These are phyloP conservation scores for Zaprionus africanus DNA, from an alignment of 1,140 invertebrate species.

Conservation along the genomic window DNA sequence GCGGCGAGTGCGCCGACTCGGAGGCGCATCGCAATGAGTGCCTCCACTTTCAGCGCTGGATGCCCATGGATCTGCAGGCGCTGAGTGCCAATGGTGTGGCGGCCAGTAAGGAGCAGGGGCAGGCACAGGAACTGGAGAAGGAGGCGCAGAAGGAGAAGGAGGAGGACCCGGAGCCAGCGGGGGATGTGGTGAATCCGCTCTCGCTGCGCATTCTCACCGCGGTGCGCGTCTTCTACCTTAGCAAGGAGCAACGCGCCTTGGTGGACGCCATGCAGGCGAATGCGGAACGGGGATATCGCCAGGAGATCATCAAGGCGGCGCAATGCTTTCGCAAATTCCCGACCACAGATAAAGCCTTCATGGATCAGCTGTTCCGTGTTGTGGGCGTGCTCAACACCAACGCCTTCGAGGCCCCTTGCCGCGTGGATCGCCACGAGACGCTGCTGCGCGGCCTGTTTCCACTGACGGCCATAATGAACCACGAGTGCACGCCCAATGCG, in stretches of 20 bases:
- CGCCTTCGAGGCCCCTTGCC: slow-evolving; percentile 88
- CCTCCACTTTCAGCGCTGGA: slow-evolving; percentile 85
- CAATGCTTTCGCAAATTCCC: slow-evolving; percentile 86
- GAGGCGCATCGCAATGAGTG: slow-evolving; percentile 87
- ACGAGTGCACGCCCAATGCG: slow-evolving; percentile 91
- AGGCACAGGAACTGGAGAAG: not conserved
- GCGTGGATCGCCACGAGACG: slow-evolving; percentile 84
- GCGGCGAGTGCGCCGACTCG: slow-evolving; percentile 86
- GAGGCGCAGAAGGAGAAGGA: not conserved
- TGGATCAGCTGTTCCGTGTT: slow-evolving; percentile 77
- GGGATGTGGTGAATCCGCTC: slow-evolving; percentile 84
- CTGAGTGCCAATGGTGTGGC: slow-evolving; percentile 1
- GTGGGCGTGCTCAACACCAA: slow-evolving; percentile 90
- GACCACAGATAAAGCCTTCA: slow-evolving; percentile 84
- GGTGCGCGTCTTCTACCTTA: slow-evolving; percentile 86
- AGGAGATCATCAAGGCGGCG: slow-evolving; percentile 87
- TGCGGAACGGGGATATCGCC: slow-evolving; percentile 85
- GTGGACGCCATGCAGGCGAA: slow-evolving; percentile 86
- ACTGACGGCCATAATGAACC: slow-evolving; percentile 90
- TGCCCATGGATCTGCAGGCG: slow-evolving; percentile 83
- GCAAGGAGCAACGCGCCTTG: slow-evolving; percentile 85
- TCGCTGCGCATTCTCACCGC: slow-evolving; percentile 86
- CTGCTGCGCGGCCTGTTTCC: slow-evolving; percentile 90
- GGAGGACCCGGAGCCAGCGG: not conserved
- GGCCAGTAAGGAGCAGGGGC: slow-evolving; percentile 5